A percentile compares a stretch with the other conserved stretches of the same genome.
Evolutionary conservation across 2,888 invertebrate genomes (phyloP).

Genomic region (Uropetala carovei): DNA sequence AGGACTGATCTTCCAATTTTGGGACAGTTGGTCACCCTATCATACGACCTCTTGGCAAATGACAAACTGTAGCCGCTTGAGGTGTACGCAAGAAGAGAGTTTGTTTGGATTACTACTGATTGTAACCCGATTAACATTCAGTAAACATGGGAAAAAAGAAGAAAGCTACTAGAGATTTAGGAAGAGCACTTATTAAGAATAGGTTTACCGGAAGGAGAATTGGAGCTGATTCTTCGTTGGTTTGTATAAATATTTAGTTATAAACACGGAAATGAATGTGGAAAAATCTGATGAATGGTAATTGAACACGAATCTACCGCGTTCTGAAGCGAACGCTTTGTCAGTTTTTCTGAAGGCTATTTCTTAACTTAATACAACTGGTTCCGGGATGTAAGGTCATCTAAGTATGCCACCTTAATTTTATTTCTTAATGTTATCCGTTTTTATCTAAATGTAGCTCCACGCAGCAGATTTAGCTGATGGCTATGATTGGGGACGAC

Average conservation of each 20-base stretch:
- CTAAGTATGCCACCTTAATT: neutral
- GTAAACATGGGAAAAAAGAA: constrained; percentile 83
- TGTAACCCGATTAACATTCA: neutral
- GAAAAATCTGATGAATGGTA: no score
- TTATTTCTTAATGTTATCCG: neutral
- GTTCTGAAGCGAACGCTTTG: neutral
- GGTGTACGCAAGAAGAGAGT: no score
- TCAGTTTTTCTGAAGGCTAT: neutral
- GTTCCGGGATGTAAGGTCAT: constrained; percentile 71
- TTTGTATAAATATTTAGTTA: neutral
- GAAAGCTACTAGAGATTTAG: constrained; percentile 80
- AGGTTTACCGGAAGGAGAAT: constrained; percentile 22
- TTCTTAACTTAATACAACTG: constrained; percentile 4
- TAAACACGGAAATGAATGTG: no score
- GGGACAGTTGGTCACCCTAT: no score
- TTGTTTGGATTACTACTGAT: no score
- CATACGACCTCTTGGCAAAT: no score
- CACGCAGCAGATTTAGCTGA: constrained; percentile 93
- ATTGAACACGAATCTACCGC: no score
- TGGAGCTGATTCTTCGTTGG: constrained; percentile 17
- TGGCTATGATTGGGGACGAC: constrained; percentile 92
- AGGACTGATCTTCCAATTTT: no score
- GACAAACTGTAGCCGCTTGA: no score
- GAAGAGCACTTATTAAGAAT: constrained; percentile 78
- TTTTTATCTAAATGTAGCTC: constrained; percentile 76